Percentiles rank a stretch among this genome's conserved stretches.
phyloP scores from a whole-genome alignment of 2,888 invertebrate genomes.

The Hoplodrina blanda region DNA sequence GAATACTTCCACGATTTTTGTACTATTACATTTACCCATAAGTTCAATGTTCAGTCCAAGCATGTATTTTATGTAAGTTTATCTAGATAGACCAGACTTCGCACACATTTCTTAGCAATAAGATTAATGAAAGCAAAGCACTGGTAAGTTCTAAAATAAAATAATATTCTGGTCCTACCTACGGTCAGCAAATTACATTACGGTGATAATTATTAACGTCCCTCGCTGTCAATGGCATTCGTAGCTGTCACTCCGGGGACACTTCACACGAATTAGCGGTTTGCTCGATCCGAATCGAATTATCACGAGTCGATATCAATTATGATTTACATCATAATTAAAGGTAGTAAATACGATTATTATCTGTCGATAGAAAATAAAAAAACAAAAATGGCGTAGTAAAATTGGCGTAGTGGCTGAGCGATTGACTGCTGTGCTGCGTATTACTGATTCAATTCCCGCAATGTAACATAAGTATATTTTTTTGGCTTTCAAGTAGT shows the following conservation, averaged over 20 bases:
- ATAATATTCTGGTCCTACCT: neutral
- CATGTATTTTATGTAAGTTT: neutral
- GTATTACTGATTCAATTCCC: too few species aligned
- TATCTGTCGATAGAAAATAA: too few species aligned
- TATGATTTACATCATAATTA: neutral
- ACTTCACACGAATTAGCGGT: slow-evolving; percentile 36
- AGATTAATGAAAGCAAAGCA: too few species aligned
- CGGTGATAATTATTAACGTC: neutral
- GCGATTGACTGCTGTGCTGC: too few species aligned
- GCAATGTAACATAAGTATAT: too few species aligned
- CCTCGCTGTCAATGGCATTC: slow-evolving; percentile 25
- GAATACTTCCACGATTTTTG: too few species aligned
- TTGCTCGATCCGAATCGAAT: slow-evolving; percentile 5
- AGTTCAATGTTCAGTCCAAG: too few species aligned
- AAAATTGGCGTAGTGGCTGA: too few species aligned
- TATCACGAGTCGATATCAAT: slow-evolving; percentile 25
- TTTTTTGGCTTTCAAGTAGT: too few species aligned
- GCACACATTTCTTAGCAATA: neutral
- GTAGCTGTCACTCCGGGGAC: slow-evolving; percentile 38
- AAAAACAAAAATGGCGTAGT: too few species aligned
- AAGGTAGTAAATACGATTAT: neutral
- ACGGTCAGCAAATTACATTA: slow-evolving; percentile 5
- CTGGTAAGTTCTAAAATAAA: neutral
- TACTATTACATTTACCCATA: too few species aligned
- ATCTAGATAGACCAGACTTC: neutral